Evolutionary conservation across 2,113 vertebrate species (phyloP), one percentile per base, ranked within the genome.

Genomic region (Perccottus glenii): DNA sequence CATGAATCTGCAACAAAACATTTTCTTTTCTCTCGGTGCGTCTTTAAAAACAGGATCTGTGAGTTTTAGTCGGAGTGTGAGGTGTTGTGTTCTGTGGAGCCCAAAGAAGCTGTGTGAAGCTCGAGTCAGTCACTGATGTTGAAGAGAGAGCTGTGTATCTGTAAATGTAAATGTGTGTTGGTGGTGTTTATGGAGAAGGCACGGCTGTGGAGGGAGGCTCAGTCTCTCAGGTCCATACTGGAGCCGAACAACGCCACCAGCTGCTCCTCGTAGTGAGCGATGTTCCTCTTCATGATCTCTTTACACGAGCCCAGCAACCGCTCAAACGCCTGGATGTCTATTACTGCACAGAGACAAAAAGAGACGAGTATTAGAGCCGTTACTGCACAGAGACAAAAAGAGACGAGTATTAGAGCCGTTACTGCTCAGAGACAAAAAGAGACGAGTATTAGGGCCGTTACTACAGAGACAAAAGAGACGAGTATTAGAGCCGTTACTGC

Each of bases 241-340:
- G 96, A 98, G 90, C 98, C 98, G 80, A 99, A 99, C 92, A 99
- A 91, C 83, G 96, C 95, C 93, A 99, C 96, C 91, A 99, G 94
- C 80, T 99, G 97, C 85, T 99, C 97, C 82, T 99, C 95, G 0
- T 99, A 99, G 91, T 98, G 95, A 42, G 96, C 88, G 90, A 98
- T 99, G 92, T 99, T 99, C 86, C 97, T 96, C 95, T 99, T 99
- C 96, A 99, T 99, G 93, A 99, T 99, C 92, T 99, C 96, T 94
- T 97, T 99, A 91, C 98, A 99, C 81, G 96, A 95, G 73, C 98
- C 98, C 87, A 99, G 94, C 84, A 99, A 94, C 77, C 98, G 94
- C 92, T 99, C 98, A 68, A 99, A 99, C 0, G 98, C 97, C 90
- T 98, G 97, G 51, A 99, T 91, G 85, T 99, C 98, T 93, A 99